phyloP scores from a whole-genome alignment of 2,888 invertebrate genomes.

The Acrocyrtus sp. region DNA sequence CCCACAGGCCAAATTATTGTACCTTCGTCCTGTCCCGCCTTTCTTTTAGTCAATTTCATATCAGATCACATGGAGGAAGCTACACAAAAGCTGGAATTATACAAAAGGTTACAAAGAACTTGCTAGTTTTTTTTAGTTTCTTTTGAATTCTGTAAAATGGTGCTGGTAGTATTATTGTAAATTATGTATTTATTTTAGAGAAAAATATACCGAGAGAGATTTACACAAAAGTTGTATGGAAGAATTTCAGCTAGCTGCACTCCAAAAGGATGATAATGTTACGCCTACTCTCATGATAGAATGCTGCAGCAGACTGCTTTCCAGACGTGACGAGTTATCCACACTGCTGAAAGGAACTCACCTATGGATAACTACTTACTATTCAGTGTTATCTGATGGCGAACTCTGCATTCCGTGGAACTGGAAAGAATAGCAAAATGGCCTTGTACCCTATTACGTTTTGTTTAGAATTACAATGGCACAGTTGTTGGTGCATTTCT shows the following conservation, averaged over 20 bases:
- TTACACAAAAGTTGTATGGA: conserved; percentile 74
- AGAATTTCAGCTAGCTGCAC: conserved; percentile 76
- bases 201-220: conserved; percentile 83
- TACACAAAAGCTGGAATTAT: conserved; percentile 76
- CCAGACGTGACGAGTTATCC: conserved; percentile 66
- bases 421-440: conserved; percentile 70
- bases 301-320: conserved; percentile 79
- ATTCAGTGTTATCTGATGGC: conserved; percentile 90
- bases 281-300: conserved; percentile 90
- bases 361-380: conserved; percentile 88
- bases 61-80: conserved; percentile 81
- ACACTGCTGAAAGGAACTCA: conserved; percentile 74
- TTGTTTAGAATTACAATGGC: neutral
- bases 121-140: conserved; percentile 18
- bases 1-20: conserved; percentile 94
- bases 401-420: conserved; percentile 94
- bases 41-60: conserved; percentile 85
- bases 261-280: conserved; percentile 90
- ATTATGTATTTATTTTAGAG: conserved; percentile 72
- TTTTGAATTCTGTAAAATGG: no score
- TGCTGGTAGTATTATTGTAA: no score
- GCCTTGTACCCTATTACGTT: neutral
- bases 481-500: neutral
- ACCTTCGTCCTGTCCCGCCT: conserved; percentile 90
- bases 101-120: no score